Evolutionary conservation across 2,113 vertebrate genomes (phyloP), one percentile per base, ranked within the genome.

Genomic region (Dryoscopus gambensis): DNA sequence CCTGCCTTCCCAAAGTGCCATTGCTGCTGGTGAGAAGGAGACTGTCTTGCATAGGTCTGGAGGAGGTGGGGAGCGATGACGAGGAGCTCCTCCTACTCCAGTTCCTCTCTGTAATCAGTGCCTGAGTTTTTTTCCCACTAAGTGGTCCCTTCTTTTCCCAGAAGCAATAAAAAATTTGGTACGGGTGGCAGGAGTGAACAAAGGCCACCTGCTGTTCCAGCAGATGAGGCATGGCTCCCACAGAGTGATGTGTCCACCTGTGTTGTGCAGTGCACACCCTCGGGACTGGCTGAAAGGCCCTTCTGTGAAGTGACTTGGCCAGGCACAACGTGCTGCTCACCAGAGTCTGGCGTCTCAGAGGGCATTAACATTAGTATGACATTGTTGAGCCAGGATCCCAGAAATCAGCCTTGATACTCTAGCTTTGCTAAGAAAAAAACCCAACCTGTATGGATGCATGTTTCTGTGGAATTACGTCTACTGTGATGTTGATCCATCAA

Each of bases 1-100:
- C n/a, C 59, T 69, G 63, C 57, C 18, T 44, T 33, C 55, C 9
- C 17, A 24, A 5, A 31, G 18, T 4, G 2, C 0, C 0, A 10
- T 33, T 62, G 57, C 75, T 56, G 0, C 2, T 42, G 22, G 31
- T 31, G 19, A 47, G 35, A 31, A 31, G 10, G 33, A 55, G 21
- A 19, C 33, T 62, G 49, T 31, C 42, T 49, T 59, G 13, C 33
- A 1, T 2, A 47, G 55, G 30, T 80, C 46, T 28, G 47, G 55
- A 73, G 65, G 22, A 81, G 37, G 12, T 35, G n/a, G 23, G 21
- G 9, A 37, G 18, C 33, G 78, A n/a, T 42, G 65, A 19, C 22
- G 47, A 69, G 16, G 52, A 67, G 20, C 46, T 69, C 14, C 42
- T 79, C 37, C 49, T 1, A 13, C 42, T 65, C 53, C 35, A 13